phyloP scores from a whole-genome alignment of 2,113 vertebrate genomes.

The Argyrosomus japonicus region DNA sequence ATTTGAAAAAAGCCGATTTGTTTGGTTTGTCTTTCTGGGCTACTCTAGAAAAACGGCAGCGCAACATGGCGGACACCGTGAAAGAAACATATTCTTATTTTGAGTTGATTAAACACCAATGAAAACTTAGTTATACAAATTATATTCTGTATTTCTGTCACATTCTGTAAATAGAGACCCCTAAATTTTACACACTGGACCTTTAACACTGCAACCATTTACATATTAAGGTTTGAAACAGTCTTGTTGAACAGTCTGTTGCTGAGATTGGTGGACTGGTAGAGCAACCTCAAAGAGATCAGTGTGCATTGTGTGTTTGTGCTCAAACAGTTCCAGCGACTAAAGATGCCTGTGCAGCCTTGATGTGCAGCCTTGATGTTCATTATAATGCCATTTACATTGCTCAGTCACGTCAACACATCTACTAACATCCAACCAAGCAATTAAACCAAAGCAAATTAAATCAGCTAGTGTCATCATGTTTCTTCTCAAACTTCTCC shows the following conservation, averaged over 20 bases:
- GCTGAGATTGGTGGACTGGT: not conserved
- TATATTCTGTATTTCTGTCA: too few relatives aligned
- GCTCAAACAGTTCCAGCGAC: not conserved
- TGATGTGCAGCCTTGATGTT: not conserved
- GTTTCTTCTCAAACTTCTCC: constrained; percentile 20
- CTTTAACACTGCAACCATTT: not conserved
- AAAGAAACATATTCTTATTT: too few relatives aligned
- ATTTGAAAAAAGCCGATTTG: too few relatives aligned
- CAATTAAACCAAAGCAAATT: constrained; percentile 1
- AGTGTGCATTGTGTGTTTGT: not conserved
- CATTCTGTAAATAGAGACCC: too few relatives aligned
- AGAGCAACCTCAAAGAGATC: not conserved
- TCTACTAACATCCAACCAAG: not conserved
- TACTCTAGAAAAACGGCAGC: too few relatives aligned
- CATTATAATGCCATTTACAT: not conserved
- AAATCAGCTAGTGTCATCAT: constrained; percentile 14
- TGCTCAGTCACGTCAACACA: not conserved
- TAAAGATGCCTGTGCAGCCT: not conserved
- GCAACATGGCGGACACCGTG: too few relatives aligned
- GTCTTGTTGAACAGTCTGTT: not conserved
- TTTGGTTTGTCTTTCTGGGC: too few relatives aligned
- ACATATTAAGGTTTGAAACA: not conserved
- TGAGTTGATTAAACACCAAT: too few relatives aligned
- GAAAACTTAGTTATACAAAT: too few relatives aligned
- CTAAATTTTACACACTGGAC: too few relatives aligned